phyloP scores from a whole-genome alignment of 2,113 vertebrate genomes.

The Stercorarius parasiticus region DNA sequence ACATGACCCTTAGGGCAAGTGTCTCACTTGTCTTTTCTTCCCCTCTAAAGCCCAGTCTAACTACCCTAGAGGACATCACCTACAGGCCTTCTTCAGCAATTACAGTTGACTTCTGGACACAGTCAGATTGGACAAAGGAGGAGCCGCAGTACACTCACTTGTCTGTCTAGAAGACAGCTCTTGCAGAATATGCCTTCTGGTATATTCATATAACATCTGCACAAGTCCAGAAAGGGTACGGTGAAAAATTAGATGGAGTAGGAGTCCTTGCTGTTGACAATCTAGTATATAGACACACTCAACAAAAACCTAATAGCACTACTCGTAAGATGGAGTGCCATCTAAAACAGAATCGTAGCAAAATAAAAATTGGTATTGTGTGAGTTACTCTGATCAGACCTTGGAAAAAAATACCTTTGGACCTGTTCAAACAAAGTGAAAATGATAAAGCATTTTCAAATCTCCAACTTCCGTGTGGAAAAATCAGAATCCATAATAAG shows the following conservation, averaged over 20 bases:
- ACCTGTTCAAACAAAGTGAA: not conserved
- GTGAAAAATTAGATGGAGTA: not conserved
- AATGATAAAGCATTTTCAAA: not conserved
- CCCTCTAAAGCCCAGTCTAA: not conserved
- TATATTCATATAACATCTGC: not conserved
- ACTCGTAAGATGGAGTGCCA: not conserved
- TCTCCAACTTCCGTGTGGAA: not conserved
- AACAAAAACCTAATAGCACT: not conserved
- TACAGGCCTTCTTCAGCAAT: not conserved
- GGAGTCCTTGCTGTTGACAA: conserved; percentile 4
- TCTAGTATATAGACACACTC: not conserved
- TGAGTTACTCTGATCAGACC: not conserved
- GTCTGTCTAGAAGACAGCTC: not conserved
- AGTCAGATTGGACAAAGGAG: not conserved
- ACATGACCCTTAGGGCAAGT: not conserved
- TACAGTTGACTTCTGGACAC: not conserved
- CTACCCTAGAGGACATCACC: not conserved
- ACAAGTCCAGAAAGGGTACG: not conserved
- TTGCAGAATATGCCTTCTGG: not conserved
- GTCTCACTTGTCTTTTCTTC: not conserved
- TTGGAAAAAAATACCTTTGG: not conserved
- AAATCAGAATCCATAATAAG: not conserved
- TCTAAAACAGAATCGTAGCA: conserved; percentile 25
- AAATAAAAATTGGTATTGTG: not conserved
- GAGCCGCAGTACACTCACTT: not conserved